Base-by-base conservation (phyloP, 2,797 vertebrate genomes). In the Rousettus madagascariensis region DNA sequence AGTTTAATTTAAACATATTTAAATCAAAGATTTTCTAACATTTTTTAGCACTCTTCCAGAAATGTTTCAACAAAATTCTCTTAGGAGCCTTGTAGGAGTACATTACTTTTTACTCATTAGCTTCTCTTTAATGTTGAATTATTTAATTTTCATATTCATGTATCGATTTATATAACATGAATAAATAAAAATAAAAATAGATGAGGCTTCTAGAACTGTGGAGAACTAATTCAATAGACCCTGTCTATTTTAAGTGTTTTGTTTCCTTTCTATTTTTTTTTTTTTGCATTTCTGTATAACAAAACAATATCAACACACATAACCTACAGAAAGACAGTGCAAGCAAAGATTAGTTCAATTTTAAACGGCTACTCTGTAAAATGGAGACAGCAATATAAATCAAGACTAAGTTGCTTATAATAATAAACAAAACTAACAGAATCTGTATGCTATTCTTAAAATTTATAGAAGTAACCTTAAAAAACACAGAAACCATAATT, bases 401-500 rank as follows among this genome's bases (percentile, higher is more conserved):
- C 46, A 93, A 78, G 30, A 72, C 8, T 0, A 87, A 91, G 2
- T 49, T n/a, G 30, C 65, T 96, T 79, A 79, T 82, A 91, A 68
- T 66, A 36, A 79, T 53, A 36, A 43, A 75, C 28, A 65, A 69
- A 90, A 74, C 13, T 49, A 55, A 83, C 5, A 2, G 41, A 82
- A 57, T 93, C 33, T 94, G 9, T 16, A 43, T n/a, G 33, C 22
- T 4, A 22, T 22, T 7, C 24, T 97, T 69, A 95, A 83, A 59
- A 46, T 7, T 92, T 82, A 87, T 6, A 79, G 28, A 46, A 90
- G 84, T 86, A n/a, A 91, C 71, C 92, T 96, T 63, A 71, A 95
- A 79, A 93, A 83, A 36, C 80, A 96, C 49, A 97, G 63, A 89
- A 95, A 96, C 38, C 28, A 15, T 36, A 95, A 61, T 93, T 97